Percentiles rank a stretch among this genome's conserved stretches.
phyloP scores from a whole-genome alignment of 35 echinoderm and acorn worm genomes.

The Heliocidaris erythrogramma region DNA sequence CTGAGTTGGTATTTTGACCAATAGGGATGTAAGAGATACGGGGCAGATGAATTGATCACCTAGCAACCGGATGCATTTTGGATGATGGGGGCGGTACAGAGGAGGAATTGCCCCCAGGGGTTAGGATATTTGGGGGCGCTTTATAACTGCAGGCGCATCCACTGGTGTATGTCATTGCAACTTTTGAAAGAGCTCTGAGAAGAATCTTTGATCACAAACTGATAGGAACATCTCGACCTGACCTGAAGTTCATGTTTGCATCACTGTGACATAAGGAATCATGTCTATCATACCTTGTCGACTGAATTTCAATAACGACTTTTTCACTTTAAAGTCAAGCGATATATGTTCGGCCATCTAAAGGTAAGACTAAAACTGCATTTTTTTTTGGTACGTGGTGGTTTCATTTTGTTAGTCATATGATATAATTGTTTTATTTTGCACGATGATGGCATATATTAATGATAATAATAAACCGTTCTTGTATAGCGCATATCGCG shows the following conservation, averaged over 20 bases:
- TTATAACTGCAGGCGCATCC: neutral
- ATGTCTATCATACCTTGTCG: neutral
- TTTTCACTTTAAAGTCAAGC: neutral
- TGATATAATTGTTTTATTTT: neutral
- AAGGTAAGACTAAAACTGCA: neutral
- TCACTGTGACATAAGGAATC: neutral
- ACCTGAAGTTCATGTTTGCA: neutral
- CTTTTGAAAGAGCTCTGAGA: neutral
- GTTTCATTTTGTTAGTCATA: neutral
- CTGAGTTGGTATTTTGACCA: neutral
- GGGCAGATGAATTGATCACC: neutral
- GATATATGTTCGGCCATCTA: too few species aligned
- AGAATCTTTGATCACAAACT: neutral
- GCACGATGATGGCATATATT: too few species aligned
- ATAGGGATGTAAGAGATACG: constrained; percentile 21
- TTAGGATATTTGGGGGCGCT: neutral
- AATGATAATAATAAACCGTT: too few species aligned
- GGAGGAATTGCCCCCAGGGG: neutral
- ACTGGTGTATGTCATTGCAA: neutral
- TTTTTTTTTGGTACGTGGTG: neutral
- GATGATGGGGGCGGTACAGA: neutral
- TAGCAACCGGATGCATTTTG: constrained; percentile 14
- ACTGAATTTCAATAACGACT: neutral
- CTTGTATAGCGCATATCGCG: too few species aligned
- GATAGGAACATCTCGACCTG: neutral